Evolutionary conservation across 2,888 invertebrate species (phyloP), one percentile per base, ranked within the genome.

Genomic region (Ophion costatus): DNA sequence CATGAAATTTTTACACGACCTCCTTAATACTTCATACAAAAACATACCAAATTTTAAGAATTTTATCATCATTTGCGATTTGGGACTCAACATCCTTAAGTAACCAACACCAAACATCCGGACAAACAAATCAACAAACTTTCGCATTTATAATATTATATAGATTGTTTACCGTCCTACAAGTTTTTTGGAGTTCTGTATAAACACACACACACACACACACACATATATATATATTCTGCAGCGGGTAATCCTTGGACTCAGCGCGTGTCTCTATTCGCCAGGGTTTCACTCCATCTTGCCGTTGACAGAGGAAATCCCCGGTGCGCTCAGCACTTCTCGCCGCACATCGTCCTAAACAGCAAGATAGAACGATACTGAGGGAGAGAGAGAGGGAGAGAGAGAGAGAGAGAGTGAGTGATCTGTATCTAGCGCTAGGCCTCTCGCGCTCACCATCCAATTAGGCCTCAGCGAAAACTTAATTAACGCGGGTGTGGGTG

Each of bases 201-300:
- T 38, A 33, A 0, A 38, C 1, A 0, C 1, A 0, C 1, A 9
- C 7, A 38, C n/a, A n/a, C n/a, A 33, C 7, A 38, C 1, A 0
- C 1, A 0, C 1, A 9, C 7, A 38, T 38, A 38, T 56, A 14
- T 59, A 42, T 69, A 70, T 63, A 24, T 38, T 38, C 38, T 7
- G 9, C 56, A 59, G 73, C 87, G 88, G 90, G 91, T 92, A 92
- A 92, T 93, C 92, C 92, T 84, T 78, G 90, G 92, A 92, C 91
- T 93, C 92, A 92, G 86, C 92, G 91, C 86, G 89, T 93, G 93
- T 93, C 93, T 92, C 91, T 90, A 89, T 90, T 92, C 90, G 88
- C 87, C 92, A 91, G 89, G 89, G 90, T 91, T 93, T 93, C 93
- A 93, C 93, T 93, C 93, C 91, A 93, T 93, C 93, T 93, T 93